Conservation (phyloP, 2,797 vertebrate species). For the Poeciliopsis paucimaculata region DNA sequence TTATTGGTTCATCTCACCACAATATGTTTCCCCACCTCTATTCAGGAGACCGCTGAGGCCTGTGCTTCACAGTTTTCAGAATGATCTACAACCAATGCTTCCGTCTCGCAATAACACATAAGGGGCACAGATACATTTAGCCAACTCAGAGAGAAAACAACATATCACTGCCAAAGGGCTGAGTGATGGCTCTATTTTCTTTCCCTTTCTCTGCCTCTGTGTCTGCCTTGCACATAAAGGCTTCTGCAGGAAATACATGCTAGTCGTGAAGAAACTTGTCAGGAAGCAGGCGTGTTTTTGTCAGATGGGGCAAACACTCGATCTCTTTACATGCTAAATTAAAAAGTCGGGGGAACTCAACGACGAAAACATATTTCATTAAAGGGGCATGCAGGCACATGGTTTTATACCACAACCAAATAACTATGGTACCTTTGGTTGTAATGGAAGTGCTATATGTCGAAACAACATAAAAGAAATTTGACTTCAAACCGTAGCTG, state of each 20-base stretch:
- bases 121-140: conserved; percentile 66
- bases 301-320: conserved; percentile 27
- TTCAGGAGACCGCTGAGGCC: conserved; percentile 39
- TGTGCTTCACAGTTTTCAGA: conserved; percentile 46
- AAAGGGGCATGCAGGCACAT: neutral
- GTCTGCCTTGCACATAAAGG: conserved; percentile 33
- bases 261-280: conserved; percentile 22
- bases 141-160: conserved; percentile 75
- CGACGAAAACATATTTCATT: neutral
- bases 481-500: neutral
- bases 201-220: conserved; percentile 32
- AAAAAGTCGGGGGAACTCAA: conserved; percentile 17
- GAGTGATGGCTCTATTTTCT: conserved; percentile 75
- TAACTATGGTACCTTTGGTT: neutral
- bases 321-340: conserved; percentile 49
- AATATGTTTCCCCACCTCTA: conserved; percentile 44
- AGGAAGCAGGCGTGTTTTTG: conserved; percentile 11
- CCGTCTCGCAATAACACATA: conserved; percentile 66
- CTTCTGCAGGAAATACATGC: conserved; percentile 32
- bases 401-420: neutral
- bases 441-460: neutral
- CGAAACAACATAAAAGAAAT: neutral
- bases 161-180: conserved; percentile 74
- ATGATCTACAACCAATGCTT: conserved; percentile 74
- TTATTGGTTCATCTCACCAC: conserved; percentile 47